Conservation (phyloP, 2,888 invertebrate genomes). For the Ptychoptera contaminata region DNA sequence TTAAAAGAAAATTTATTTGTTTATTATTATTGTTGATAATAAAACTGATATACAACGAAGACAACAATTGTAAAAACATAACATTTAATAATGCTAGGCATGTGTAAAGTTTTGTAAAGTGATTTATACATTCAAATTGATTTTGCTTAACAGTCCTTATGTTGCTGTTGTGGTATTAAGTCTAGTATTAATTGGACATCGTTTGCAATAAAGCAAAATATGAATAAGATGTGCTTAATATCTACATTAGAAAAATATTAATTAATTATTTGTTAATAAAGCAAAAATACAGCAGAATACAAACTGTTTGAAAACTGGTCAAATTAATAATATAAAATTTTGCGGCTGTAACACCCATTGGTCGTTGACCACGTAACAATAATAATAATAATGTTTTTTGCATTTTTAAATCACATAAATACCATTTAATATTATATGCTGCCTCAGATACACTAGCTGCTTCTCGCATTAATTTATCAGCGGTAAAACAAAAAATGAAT, state of each 20-base stretch:
- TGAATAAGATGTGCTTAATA: background rate
- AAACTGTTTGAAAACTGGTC: slow-evolving; percentile 7
- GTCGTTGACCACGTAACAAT: slow-evolving; percentile 5
- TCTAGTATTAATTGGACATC: background rate
- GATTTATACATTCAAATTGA: too few species aligned
- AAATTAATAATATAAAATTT: slow-evolving; percentile 8
- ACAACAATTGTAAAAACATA: too few species aligned
- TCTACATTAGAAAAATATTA: background rate
- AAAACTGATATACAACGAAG: too few species aligned
- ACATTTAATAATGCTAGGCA: too few species aligned
- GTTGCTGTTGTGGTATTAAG: too few species aligned
- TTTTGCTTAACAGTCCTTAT: too few species aligned
- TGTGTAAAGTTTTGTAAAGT: too few species aligned
- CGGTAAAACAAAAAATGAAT: background rate
- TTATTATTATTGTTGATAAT: too few species aligned
- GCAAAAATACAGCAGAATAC: too few species aligned
- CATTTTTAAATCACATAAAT: slow-evolving; percentile 1
- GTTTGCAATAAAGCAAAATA: slow-evolving; percentile 4
- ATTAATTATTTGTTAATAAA: background rate
- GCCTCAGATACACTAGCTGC: slow-evolving; percentile 4
- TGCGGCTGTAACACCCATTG: slow-evolving; percentile 6
- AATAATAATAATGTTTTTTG: slow-evolving; percentile 5
- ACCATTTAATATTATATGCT: slow-evolving; percentile 5
- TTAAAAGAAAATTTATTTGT: too few species aligned
- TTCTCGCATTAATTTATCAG: slow-evolving; percentile 1